Conservation (phyloP, 2,888 invertebrate genomes). For the Odontomyia ornata region DNA sequence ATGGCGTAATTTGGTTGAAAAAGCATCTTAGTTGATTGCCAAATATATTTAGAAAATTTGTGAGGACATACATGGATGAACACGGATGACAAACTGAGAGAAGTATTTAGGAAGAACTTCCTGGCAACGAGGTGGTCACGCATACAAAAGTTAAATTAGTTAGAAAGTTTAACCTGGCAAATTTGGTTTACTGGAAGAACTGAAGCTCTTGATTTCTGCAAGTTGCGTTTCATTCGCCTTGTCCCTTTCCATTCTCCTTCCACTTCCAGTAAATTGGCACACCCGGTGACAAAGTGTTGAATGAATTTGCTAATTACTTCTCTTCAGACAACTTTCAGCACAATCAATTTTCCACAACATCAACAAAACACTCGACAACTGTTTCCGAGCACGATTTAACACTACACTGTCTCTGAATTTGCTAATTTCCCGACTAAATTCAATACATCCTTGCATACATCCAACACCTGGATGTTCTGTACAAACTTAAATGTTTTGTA, state of each 20-base stretch:
- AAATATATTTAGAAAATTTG: too few relatives aligned
- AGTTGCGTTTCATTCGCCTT: background rate
- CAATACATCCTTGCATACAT: background rate
- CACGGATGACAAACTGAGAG: too few relatives aligned
- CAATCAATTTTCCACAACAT: background rate
- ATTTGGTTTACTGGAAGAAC: background rate
- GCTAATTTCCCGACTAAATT: background rate
- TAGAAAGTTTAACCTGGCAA: background rate
- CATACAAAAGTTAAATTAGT: background rate
- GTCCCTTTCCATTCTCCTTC: background rate
- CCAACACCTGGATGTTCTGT: too few relatives aligned
- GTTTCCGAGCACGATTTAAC: background rate
- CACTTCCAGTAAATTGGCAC: background rate
- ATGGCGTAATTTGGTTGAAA: too few relatives aligned
- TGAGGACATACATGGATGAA: too few relatives aligned
- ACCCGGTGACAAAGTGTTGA: background rate
- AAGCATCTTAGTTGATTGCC: too few relatives aligned
- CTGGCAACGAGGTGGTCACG: background rate
- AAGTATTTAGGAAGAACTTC: too few relatives aligned
- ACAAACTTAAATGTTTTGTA: background rate
- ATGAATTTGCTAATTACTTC: constrained; percentile 10
- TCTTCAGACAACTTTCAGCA: background rate
- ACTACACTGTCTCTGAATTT: background rate
- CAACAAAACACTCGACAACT: background rate
- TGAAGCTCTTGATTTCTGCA: background rate